These are phyloP conservation scores for Condylura cristata DNA, from an alignment of 2,113 vertebrate species.

Conservation along the genomic window DNA sequence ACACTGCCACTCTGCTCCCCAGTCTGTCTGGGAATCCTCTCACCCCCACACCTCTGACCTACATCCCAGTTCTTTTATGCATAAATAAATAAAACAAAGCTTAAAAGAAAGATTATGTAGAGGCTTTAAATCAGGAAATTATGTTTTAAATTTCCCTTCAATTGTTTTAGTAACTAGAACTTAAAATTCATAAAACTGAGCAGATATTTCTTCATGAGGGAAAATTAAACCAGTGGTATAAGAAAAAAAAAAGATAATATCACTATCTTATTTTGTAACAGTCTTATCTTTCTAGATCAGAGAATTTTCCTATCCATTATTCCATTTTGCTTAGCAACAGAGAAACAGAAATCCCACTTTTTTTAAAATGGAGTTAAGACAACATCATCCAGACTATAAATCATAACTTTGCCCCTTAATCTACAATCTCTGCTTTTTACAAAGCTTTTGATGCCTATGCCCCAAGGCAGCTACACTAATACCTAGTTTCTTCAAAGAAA, in stretches of 20 bases:
- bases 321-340: background rate
- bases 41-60: no score
- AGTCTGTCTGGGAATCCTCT: no score
- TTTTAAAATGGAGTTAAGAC: conserved; percentile 22
- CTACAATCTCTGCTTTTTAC: background rate
- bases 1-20: no score
- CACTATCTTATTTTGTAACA: background rate
- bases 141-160: conserved; percentile 6
- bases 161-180: conserved; percentile 38
- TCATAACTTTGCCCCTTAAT: background rate
- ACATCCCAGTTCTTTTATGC: no score
- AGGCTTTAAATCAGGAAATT: background rate
- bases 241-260: no score
- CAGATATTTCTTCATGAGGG: background rate
- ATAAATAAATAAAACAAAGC: no score
- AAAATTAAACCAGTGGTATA: background rate
- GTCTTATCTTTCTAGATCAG: background rate
- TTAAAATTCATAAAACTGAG: conserved; percentile 16
- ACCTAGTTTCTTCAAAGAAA: conserved; percentile 23
- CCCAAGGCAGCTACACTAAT: background rate
- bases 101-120: background rate
- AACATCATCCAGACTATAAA: background rate
- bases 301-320: background rate
- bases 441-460: background rate
- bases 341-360: background rate